phyloP scores from a whole-genome alignment of 2,797 vertebrate genomes.

The Artibeus lituratus region DNA sequence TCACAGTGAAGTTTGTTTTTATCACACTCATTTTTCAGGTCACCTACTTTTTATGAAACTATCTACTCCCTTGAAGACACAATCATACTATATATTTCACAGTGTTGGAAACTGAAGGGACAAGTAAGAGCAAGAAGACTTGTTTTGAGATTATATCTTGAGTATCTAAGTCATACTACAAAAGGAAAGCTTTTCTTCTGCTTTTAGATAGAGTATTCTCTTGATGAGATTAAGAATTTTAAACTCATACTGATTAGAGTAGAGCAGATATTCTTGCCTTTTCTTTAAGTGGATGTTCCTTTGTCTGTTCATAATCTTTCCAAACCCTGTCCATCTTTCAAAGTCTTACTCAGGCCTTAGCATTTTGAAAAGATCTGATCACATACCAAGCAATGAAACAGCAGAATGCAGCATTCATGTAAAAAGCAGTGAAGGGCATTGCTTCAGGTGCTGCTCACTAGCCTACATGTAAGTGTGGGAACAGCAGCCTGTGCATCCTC shows the following conservation, averaged over 20 bases:
- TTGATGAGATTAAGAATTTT: background rate
- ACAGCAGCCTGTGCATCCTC: background rate
- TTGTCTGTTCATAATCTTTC: background rate
- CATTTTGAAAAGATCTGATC: background rate
- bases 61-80: background rate
- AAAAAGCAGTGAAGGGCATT: background rate
- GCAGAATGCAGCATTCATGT: background rate
- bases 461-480: background rate
- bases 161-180: background rate
- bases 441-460: accelerated
- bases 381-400: background rate
- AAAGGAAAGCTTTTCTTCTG: background rate
- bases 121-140: background rate
- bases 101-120: background rate
- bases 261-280: background rate
- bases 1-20: conserved; percentile 55
- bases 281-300: background rate
- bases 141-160: background rate
- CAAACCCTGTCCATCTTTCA: background rate
- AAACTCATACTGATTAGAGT: background rate
- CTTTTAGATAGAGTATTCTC: background rate
- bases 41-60: background rate
- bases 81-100: background rate
- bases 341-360: background rate
- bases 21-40: background rate